Evolutionary conservation across 2,797 vertebrate genomes (phyloP), one percentile per base, ranked within the genome.

Genomic region (Tenualosa thibaudeaui): DNA sequence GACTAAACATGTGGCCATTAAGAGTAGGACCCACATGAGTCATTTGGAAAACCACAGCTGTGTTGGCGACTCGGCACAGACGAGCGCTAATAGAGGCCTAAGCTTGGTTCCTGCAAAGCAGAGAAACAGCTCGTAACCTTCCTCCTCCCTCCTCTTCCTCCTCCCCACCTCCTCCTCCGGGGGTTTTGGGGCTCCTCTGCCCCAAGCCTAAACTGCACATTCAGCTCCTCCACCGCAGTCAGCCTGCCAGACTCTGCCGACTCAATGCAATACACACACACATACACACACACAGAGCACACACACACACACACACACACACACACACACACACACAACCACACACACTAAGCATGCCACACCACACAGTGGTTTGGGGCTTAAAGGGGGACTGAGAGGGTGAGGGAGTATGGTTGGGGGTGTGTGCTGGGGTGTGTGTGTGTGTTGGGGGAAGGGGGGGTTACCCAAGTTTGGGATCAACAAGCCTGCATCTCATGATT

Each of bases 21-120:
- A 46, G 40, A 78, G 40, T 17, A 78, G 71, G 19, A 46, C 40
- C 5, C 71, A 46, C 37, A 46, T 43, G 71, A 43, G 71, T 43
- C 37, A 43, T 46, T 78, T 22, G 17, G 71, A 78, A 46, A 78
- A 78, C 71, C 71, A 15, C 71, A 78, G 71, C 71, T 78, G 17
- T 78, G 37, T 46, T 40, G 37, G 15, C 17, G 37, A 78, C 71
- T 78, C 40, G 15, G 71, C 10, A 8, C 40, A 6, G 40, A 5
- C 17, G 40, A 22, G 71, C 17, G 71, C 71, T 78, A 78, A 78
- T 78, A 78, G 43, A 78, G 19, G 15, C 17, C 68, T 75, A 37
- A 75, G 68, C 68, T 17, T 5, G 40, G 71, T 78, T 78, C 37
- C 71, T 46, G 71, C 46, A 78, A 78, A 78, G 71, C 71, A 78